phyloP scores from a whole-genome alignment of 1,140 invertebrate genomes.

The Coptotermes formosanus region DNA sequence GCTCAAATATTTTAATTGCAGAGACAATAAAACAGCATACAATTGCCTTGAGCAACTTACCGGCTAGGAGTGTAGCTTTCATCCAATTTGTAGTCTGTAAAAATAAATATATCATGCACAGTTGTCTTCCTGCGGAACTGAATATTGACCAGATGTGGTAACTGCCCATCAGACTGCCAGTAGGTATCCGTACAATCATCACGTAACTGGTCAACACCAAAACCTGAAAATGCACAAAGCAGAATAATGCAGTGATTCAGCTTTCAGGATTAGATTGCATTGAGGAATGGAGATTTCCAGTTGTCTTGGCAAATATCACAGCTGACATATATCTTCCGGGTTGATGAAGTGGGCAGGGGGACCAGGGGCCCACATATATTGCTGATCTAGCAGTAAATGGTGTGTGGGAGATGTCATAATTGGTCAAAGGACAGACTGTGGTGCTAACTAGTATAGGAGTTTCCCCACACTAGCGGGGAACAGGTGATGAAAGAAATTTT shows the following conservation, averaged over 20 bases:
- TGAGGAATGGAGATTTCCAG: background rate
- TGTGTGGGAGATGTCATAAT: no score
- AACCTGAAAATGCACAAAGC: slow-evolving; percentile 60
- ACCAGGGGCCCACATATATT: no score
- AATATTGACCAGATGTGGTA: slow-evolving; percentile 97
- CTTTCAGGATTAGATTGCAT: background rate
- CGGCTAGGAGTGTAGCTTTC: slow-evolving; percentile 97
- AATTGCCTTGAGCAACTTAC: slow-evolving; percentile 46
- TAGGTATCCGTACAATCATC: slow-evolving; percentile 96
- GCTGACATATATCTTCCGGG: no score
- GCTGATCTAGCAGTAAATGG: no score
- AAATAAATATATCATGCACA: slow-evolving; percentile 93
- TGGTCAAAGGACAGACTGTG: no score
- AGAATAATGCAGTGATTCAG: slow-evolving; percentile 22
- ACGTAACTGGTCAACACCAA: slow-evolving; percentile 94
- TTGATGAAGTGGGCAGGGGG: no score
- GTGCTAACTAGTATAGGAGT: no score
- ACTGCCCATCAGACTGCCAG: slow-evolving; percentile 98
- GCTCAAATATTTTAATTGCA: no score
- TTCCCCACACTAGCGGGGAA: no score
- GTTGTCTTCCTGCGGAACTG: slow-evolving; percentile 96
- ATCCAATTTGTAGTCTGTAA: slow-evolving; percentile 97
- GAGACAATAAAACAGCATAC: background rate
- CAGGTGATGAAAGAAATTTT: no score
- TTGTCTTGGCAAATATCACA: background rate